Evolutionary conservation across 2,888 invertebrate species (phyloP).

Genomic region (Apoderus coryli): DNA sequence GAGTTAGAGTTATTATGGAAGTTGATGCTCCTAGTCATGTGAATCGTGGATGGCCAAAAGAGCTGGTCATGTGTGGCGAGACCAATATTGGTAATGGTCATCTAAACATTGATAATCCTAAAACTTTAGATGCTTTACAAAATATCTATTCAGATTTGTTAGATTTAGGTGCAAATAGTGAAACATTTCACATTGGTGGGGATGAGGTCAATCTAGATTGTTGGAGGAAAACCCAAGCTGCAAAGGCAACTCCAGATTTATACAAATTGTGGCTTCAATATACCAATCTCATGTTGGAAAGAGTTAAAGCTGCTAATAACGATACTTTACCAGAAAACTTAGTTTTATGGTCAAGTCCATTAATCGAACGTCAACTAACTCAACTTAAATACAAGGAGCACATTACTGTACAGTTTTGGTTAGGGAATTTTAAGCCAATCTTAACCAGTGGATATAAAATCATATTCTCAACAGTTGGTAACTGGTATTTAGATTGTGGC

Average conservation of each 20-base stretch:
- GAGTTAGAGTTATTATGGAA: conserved; percentile 73
- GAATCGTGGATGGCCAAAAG: conserved; percentile 65
- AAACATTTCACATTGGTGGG: conserved; percentile 65
- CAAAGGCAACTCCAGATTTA: conserved; percentile 40
- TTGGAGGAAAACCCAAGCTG: conserved; percentile 38
- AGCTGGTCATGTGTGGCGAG: conserved; percentile 60
- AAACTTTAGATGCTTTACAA: conserved; percentile 51
- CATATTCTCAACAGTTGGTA: conserved; percentile 67
- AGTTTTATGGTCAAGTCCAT: conserved; percentile 60
- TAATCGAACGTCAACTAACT: conserved; percentile 37
- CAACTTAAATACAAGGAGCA: conserved; percentile 25
- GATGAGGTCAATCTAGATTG: conserved; percentile 64
- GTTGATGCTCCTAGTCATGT: conserved; percentile 80
- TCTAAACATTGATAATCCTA: conserved; percentile 61
- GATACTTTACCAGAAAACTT: conserved; percentile 37
- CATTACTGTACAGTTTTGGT: conserved; percentile 64
- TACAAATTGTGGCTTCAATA: conserved; percentile 59
- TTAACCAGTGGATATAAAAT: conserved; percentile 57
- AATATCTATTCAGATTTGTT: conserved; percentile 60
- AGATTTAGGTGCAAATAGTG: conserved; percentile 55
- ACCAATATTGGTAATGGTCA: conserved; percentile 63
- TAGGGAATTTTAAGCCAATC: conserved; percentile 53
- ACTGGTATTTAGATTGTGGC: conserved; percentile 77
- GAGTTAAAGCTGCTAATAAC: conserved; percentile 43
- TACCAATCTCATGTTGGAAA: conserved; percentile 43